Conservation (phyloP, 92 coral and sea anemone species). For the Pocillopora meandrina region DNA sequence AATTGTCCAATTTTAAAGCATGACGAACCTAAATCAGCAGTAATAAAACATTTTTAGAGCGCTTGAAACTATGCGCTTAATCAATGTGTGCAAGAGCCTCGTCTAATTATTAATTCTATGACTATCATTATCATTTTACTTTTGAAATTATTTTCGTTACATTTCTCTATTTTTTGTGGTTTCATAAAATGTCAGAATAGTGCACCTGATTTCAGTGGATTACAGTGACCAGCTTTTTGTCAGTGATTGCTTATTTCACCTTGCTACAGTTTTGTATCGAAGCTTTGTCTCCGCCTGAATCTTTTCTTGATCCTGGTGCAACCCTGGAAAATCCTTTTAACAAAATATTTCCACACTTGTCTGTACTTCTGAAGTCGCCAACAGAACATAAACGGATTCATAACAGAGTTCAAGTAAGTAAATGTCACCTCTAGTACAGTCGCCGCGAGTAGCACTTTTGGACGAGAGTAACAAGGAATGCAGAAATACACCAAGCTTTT, state of each 20-base stretch:
- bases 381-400: conserved; percentile 3
- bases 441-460: neutral
- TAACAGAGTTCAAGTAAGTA: neutral
- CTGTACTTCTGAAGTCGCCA: conserved; percentile 19
- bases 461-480: conserved; percentile 1
- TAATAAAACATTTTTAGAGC: no score
- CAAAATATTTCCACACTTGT: neutral
- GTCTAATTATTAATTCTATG: no score
- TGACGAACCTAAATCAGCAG: no score
- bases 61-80: no score
- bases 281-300: neutral
- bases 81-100: no score
- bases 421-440: neutral
- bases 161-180: neutral
- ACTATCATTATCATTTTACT: no score
- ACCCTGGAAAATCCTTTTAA: neutral
- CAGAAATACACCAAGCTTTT: conserved; percentile 4
- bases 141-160: no score
- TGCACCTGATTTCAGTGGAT: no score
- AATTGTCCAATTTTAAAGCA: no score
- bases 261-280: conserved; percentile 23
- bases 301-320: neutral
- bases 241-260: neutral
- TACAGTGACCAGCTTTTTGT: no score
- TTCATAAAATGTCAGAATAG: neutral